Base-by-base conservation (phyloP, 1,140 invertebrate species). In the Druon quercuslanigerum region DNA sequence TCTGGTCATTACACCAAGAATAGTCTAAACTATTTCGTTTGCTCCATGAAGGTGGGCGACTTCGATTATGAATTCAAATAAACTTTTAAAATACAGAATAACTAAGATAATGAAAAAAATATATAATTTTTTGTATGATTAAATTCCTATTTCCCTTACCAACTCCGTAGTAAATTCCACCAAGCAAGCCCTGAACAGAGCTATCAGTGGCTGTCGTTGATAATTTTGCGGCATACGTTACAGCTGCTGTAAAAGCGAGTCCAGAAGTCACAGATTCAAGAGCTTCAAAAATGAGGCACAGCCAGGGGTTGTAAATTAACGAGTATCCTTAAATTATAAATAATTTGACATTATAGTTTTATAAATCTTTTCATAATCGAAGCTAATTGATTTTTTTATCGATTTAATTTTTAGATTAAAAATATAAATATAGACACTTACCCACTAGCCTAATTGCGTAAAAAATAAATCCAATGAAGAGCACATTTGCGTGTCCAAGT, bases 201-300 rank as follows among this genome's bases (percentile, higher is more conserved):
- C 95, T 95, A 80, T 97, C 95, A 1, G 96, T 96, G 3, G 95
- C 94, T n/a, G 93, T 93, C 3, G 95, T 96, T 13, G 96, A 95
- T 3, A 97, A 91, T 78, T 94, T 94, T 5, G 95, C 96, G 0
- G 95, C 95, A 84, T 97, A 97, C 33, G 96, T 96, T 5, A 96
- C 95, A 12, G 95, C 95, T 2, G 96, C 95, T 0, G 96, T 96
- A 88, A 96, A 96, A 80, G 96, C 94, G 66, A 98, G 89, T 16
- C 95, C 95, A 79, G 95, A 95, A n/a, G 96, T 97, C 71, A 97
- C 94, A 1, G 94, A 95, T 92, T 97, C 96, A 88, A 97, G 92
- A 13, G 95, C 94, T 90, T 98, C 97, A 85, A 97, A 96, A 46
- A 96, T 93, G 52, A 98, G 90, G 77, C 95, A 95, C 85, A 94